Percentiles rank a stretch among this genome's conserved stretches.
phyloP scores from a whole-genome alignment of 2,797 vertebrate species.

The Pipistrellus nathusii region DNA sequence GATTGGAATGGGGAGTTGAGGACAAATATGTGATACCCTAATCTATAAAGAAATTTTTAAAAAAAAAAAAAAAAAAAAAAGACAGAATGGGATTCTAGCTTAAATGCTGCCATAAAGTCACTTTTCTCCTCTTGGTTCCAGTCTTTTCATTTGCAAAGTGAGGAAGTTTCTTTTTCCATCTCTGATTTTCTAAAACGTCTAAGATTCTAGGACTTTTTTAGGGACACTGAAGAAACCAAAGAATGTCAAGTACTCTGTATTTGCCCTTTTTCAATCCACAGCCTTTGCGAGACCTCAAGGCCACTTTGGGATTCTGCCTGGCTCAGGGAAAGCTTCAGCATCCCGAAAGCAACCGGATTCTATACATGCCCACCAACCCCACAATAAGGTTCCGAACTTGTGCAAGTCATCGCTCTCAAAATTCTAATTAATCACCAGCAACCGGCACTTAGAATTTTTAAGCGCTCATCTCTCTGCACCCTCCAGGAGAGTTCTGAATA shows the following conservation, averaged over 20 bases:
- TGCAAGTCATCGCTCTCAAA: constrained; percentile 58
- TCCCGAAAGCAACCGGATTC: constrained; percentile 38
- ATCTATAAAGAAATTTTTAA: no score
- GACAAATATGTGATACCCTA: no score
- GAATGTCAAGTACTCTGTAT: constrained; percentile 51
- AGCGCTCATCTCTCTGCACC: neutral
- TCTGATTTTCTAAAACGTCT: constrained; percentile 41
- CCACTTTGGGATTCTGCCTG: constrained; percentile 39
- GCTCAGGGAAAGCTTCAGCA: constrained; percentile 57
- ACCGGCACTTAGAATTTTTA: constrained; percentile 46
- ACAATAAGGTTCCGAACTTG: neutral
- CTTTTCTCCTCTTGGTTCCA: neutral
- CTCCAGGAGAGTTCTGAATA: neutral
- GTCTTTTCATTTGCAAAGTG: neutral
- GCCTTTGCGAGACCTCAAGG: constrained; percentile 38
- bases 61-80: no score
- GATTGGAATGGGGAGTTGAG: no score
- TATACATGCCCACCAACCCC: neutral
- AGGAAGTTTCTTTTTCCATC: neutral
- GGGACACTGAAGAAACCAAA: constrained; percentile 55
- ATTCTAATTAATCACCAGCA: constrained; percentile 57
- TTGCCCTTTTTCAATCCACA: constrained; percentile 20
- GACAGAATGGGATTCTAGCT: neutral
- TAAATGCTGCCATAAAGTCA: neutral
- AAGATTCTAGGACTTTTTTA: constrained; percentile 19